Conservation (phyloP, 2,797 vertebrate species). For the Florisuga fusca region DNA sequence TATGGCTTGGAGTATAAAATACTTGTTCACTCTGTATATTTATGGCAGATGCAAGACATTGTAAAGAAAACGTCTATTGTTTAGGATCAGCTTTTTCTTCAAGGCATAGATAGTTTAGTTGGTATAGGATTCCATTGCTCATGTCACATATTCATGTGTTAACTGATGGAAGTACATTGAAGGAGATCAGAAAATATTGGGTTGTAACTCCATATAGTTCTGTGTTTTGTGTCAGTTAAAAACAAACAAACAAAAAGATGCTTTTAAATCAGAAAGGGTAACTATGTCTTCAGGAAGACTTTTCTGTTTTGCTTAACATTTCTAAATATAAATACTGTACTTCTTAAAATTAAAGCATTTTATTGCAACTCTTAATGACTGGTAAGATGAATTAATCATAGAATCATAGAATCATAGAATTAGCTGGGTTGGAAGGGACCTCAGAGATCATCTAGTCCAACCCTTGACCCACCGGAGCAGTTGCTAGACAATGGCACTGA, state of each 20-base stretch:
- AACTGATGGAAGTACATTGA: not conserved
- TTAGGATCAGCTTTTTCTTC: not conserved
- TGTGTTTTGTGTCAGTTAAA: not conserved
- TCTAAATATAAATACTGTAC: not conserved
- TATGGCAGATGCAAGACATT: not conserved
- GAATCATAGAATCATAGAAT: too few relatives aligned
- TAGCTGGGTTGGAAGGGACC: too few relatives aligned
- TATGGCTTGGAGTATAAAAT: not conserved
- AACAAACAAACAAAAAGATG: not conserved
- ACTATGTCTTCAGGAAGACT: not conserved
- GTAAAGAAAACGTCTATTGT: not conserved
- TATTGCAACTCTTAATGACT: not conserved
- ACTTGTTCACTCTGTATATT: not conserved
- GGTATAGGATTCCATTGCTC: not conserved
- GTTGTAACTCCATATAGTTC: not conserved
- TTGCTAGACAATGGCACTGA: too few relatives aligned
- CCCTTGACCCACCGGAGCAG: too few relatives aligned
- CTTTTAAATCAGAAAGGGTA: not conserved
- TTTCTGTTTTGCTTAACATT: not conserved
- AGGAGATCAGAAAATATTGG: not conserved
- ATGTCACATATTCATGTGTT: not conserved
- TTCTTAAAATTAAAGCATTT: not conserved
- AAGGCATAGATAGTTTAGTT: not conserved
- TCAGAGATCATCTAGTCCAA: too few relatives aligned
- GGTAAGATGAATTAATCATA: not conserved